Base-by-base conservation (phyloP, 2,888 invertebrate species). In the Ennomos erosarius region DNA sequence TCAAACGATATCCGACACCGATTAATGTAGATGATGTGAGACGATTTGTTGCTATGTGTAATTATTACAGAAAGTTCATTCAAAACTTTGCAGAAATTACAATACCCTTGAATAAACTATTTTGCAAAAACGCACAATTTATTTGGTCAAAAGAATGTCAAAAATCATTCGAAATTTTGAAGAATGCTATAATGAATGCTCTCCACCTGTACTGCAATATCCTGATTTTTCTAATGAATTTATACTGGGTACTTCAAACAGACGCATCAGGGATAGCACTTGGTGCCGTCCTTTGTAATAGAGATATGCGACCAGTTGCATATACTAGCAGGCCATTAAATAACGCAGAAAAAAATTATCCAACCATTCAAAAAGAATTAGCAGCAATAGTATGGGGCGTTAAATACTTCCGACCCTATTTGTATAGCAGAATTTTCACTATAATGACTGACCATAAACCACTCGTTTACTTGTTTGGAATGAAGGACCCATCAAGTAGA, bases 401-500 rank as follows among this genome's bases (percentile, higher is more conserved):
- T 26, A 26, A 26, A 26, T 26, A 26, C 26, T 26, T 26, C 26
- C 26, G 26, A 26, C 26, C 26, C 26, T 26, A 63, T 38, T 8
- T 63, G 0, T 63, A 11, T 44, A 56, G 63, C 0, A 52, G 36
- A 47, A 43, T 8, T 1, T 59, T 53, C 55, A 67, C 38, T 8
- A 48, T 48, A 0, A 39, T 26, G 11, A 48, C 26, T 0, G 48
- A 48, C 11, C 48, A 48, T n/a, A 52, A 61, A 56, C 65, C 65
- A 0, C 39, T 64, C 10, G 39, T 61, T 34, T 54, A 63, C 47
- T 50, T 59, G 12, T 58, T 64, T 38, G 33, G 52, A 0, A 59
- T 62, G 39, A 65, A 48, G 33, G 59, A 65, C 33, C 65, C 65
- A 5, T 53, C 55, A 0, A 65, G 60, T 11, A 46, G 65, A 45